phyloP scores from a whole-genome alignment of 2,113 vertebrate genomes.

The Sinosuthora webbiana region DNA sequence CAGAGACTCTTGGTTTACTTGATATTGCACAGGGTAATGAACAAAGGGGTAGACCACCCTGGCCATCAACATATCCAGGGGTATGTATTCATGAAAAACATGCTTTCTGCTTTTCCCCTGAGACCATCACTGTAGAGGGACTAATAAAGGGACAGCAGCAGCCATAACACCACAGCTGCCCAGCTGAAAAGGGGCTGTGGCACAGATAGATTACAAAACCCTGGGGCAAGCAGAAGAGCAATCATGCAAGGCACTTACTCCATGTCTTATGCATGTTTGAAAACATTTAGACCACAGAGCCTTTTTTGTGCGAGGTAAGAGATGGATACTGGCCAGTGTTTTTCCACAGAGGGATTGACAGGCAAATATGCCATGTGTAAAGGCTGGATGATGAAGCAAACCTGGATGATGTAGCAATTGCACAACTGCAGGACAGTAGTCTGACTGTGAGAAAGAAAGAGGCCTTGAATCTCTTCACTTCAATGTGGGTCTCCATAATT shows the following conservation, averaged over 20 bases:
- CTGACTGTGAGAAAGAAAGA: slow-evolving; percentile 16
- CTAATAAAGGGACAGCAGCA: background rate
- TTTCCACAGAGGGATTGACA: background rate
- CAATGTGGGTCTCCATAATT: background rate
- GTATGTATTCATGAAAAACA: background rate
- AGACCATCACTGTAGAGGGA: background rate
- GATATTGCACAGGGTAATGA: background rate
- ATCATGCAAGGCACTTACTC: background rate
- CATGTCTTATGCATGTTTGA: background rate
- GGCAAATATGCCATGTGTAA: background rate
- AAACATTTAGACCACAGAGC: background rate
- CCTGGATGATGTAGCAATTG: background rate
- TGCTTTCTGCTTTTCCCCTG: background rate
- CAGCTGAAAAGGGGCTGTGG: background rate
- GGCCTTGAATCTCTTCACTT: background rate
- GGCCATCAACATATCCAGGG: background rate
- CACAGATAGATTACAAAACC: background rate
- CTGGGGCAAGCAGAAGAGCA: background rate
- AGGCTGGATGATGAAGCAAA: slow-evolving; percentile 25
- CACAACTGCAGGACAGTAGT: background rate
- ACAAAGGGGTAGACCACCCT: background rate
- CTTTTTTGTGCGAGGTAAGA: background rate
- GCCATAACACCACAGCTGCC: background rate
- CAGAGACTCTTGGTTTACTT: background rate
- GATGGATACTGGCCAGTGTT: background rate